Conservation (phyloP, 2,888 invertebrate genomes). For the Leucoma salicis region DNA sequence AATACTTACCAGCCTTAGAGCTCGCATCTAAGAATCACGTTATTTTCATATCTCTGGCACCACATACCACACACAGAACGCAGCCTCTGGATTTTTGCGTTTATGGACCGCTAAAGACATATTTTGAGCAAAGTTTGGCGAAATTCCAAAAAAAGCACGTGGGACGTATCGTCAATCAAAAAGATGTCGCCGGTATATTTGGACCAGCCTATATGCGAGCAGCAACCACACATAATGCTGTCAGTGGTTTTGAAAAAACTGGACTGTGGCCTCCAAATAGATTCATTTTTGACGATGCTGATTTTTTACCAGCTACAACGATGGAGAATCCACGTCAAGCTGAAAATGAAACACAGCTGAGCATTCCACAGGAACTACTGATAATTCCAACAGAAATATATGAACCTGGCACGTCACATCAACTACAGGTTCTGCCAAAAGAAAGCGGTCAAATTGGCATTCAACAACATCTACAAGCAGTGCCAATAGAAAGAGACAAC, state of each 20-base stretch:
- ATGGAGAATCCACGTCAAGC: too few relatives aligned
- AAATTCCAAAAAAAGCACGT: slow-evolving; percentile 9
- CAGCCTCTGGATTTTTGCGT: background rate
- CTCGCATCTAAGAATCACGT: slow-evolving; percentile 23
- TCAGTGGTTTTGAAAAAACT: slow-evolving; percentile 9
- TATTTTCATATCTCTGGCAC: slow-evolving; percentile 23
- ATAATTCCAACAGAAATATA: too few relatives aligned
- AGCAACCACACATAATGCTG: slow-evolving; percentile 10
- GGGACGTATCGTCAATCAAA: slow-evolving; percentile 8
- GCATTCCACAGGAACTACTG: too few relatives aligned
- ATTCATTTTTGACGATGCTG: slow-evolving; percentile 7
- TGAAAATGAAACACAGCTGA: too few relatives aligned
- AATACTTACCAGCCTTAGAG: slow-evolving; percentile 19
- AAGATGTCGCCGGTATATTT: slow-evolving; percentile 14
- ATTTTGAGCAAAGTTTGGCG: slow-evolving; percentile 11
- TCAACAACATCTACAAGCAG: too few relatives aligned
- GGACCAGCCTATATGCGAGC: slow-evolving; percentile 14
- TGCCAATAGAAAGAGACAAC: too few relatives aligned
- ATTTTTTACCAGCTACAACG: slow-evolving; percentile 8
- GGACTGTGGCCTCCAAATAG: slow-evolving; percentile 12
- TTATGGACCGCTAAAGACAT: slow-evolving; percentile 13
- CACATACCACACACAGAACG: slow-evolving; percentile 20
- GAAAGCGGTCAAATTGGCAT: too few relatives aligned
- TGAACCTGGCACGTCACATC: too few relatives aligned
- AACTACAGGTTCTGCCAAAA: too few relatives aligned